Evolutionary conservation across 35 echinoderm and acorn worm genomes (phyloP).

Genomic region (Anneissia japonica): DNA sequence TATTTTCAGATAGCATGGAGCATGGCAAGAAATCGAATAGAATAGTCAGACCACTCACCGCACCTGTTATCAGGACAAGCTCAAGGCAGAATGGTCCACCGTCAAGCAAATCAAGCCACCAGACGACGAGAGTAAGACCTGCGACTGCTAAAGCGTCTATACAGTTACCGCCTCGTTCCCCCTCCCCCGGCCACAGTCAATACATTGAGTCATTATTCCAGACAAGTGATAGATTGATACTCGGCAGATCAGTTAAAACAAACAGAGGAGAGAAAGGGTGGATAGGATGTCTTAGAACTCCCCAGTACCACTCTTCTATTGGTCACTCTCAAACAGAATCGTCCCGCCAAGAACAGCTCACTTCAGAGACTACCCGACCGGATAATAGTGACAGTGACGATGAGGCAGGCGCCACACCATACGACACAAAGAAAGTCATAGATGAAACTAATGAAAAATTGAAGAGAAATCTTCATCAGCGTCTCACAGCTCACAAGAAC

Average conservation of each 20-base stretch:
- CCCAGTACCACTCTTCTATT: not conserved
- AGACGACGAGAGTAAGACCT: too few relatives aligned
- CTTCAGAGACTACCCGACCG: too few relatives aligned
- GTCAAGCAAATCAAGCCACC: too few relatives aligned
- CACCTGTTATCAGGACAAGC: too few relatives aligned
- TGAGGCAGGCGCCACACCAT: not conserved
- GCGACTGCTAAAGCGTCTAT: too few relatives aligned
- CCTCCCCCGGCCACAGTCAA: too few relatives aligned
- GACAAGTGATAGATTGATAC: not conserved
- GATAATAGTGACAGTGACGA: too few relatives aligned
- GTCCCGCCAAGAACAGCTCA: too few relatives aligned
- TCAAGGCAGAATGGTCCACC: too few relatives aligned
- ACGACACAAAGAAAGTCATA: not conserved
- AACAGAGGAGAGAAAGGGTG: not conserved
- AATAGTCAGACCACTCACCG: too few relatives aligned
- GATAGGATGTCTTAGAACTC: not conserved
- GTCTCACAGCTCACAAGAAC: slow-evolving; percentile 16
- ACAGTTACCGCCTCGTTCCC: not conserved
- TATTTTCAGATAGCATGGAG: too few relatives aligned
- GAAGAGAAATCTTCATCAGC: slow-evolving; percentile 8
- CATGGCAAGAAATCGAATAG: too few relatives aligned
- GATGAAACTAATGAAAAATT: not conserved
- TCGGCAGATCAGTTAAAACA: not conserved
- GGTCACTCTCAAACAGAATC: not conserved
- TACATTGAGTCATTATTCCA: not conserved